Base-by-base conservation (phyloP, 2,797 vertebrate genomes). In the Sardinella longiceps region DNA sequence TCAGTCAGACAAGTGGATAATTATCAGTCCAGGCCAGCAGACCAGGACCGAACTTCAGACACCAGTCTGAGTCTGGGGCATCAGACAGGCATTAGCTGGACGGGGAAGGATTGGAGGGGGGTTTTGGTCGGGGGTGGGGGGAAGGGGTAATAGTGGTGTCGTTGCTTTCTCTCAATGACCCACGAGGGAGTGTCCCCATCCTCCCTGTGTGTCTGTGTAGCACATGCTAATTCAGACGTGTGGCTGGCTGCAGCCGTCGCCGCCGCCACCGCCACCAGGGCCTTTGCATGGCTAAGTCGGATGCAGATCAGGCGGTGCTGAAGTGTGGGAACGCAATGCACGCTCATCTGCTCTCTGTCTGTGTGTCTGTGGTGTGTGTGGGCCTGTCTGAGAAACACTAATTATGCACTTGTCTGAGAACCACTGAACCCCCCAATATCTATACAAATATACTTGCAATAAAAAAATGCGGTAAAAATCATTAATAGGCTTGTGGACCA, bases 221-320 rank as follows among this genome's bases (percentile, higher is more conserved):
- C 37, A 77, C 70, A 77, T 77, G 70, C 37, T 77, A 77, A 77
- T 77, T 18, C 15, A 7, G 70, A 77, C 37, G 20, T 53, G 3
- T 3, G 70, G 18, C 46, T 12, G n/a, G n/a, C n/a, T n/a, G n/a
- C n/a, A n/a, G 46, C 46, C 46, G 12, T 1, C 46, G 7, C 2
- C 43, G 7, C 43, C 7, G 43, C 43, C 43, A 7, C 30, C 51
- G 46, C 82, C 83, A 56, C 11, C 11, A 33, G 81, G 74, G 48
- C 66, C 82, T 87, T 81, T 87, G 87, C 77, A 85, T 92, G 92
- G 90, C 90, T 90, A 91, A 91, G 82, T 88, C 86, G 56, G 89
- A 94, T 94, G 94, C 84, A 94, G 94, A 94, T 93, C 83, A 91
- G 66, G 3, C 50, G 20, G 46, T 18, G 63, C 39, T 37, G 37